Base-by-base conservation (phyloP, 2,797 vertebrate genomes). In the Anguilla obscura region DNA sequence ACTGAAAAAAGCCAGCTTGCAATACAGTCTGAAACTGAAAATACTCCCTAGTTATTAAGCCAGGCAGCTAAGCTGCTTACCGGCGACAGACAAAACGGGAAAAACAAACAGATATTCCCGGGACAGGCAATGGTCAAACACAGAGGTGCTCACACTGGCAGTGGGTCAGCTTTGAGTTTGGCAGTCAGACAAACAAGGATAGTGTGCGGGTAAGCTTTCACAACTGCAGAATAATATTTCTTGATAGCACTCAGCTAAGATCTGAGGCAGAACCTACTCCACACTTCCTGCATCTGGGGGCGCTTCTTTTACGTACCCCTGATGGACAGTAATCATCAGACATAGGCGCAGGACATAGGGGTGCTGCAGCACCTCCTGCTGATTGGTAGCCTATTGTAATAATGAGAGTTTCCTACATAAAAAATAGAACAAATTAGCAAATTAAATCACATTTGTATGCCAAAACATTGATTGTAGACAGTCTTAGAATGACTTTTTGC, bases 51-150 rank as follows among this genome's bases (percentile, higher is more conserved):
- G 24, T 1, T 8, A 69, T 69, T 69, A 69, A 69, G 63, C 63
- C 63, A 27, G 63, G n/a, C 63, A 27, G 63, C 63, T 27, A 24
- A 69, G 63, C 24, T 8, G 63, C 63, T 69, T 69, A 69, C 63
- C 7, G 63, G 63, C 63, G 9, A 69, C 63, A 69, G 1, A 27
- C n/a, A 10, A 69, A 69, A 69, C 7, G 24, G n/a, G 50, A 52
- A 52, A 69, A 69, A 69, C 63, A 69, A 69, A 69, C 63, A 69
- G 7, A 69, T 69, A 69, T 69, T 69, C 63, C 63, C 16, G n/a
- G n/a, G 24, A 69, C 63, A 27, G 63, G 24, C n/a, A 27, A 27
- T 27, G 63, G 21, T 69, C 63, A 69, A n/a, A 69, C 63, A 69
- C 63, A 69, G 63, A 69, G 63, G 63, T 27, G 1, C 63, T n/a